A percentile compares a stretch with the other conserved stretches of the same genome.
Conservation (phyloP, 2,888 invertebrate species). For the Mesorhabditis belari region DNA sequence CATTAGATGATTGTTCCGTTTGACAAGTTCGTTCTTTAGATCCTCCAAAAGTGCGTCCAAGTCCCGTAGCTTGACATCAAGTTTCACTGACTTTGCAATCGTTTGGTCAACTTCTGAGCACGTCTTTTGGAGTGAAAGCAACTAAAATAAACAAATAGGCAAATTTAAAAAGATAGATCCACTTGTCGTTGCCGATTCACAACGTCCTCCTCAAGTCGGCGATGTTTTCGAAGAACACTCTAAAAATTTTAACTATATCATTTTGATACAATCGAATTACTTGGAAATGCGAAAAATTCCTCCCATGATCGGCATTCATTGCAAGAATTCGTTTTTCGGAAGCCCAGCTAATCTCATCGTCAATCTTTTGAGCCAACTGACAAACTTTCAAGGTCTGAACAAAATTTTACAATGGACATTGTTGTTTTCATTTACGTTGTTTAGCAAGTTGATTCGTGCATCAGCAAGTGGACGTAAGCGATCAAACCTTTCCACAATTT, state of each 20-base stretch:
- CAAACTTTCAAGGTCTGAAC: neutral
- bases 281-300: neutral
- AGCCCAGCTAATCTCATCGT: neutral
- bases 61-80: neutral
- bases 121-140: too few species aligned
- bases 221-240: neutral
- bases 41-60: neutral
- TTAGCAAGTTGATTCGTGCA: neutral
- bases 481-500: neutral
- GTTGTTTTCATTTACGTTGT: neutral
- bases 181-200: neutral
- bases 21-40: neutral
- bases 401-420: neutral
- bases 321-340: neutral
- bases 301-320: neutral
- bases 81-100: neutral
- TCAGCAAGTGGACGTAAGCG: neutral
- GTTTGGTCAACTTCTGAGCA: neutral
- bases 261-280: too few species aligned
- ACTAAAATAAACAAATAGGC: too few species aligned
- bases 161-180: too few species aligned
- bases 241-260: too few species aligned
- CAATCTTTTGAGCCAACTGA: neutral
- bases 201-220: neutral
- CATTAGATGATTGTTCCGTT: neutral